Evolutionary conservation across 2,888 invertebrate species (phyloP).

Genomic region (Lycaena phlaeas): DNA sequence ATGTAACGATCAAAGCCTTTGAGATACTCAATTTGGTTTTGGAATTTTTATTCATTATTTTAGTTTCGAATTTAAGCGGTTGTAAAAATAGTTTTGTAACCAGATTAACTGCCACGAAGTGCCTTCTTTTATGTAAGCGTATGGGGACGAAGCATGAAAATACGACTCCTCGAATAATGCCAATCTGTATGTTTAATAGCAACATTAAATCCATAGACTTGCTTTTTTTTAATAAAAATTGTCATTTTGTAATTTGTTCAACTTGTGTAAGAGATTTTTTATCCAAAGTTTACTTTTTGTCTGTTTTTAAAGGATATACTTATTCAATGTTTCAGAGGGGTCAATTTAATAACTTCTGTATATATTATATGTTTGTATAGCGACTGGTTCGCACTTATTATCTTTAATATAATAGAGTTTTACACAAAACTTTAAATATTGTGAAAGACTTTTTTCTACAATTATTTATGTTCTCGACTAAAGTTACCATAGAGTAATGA

Average conservation of each 20-base stretch:
- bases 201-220: neutral
- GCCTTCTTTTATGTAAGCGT: constrained; percentile 49
- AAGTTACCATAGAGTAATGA: constrained; percentile 66
- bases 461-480: constrained; percentile 56
- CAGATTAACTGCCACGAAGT: constrained; percentile 68
- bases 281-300: too few relatives aligned
- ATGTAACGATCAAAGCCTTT: constrained; percentile 30
- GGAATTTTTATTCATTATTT: constrained; percentile 22
- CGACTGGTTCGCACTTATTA: constrained; percentile 57
- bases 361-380: constrained; percentile 31
- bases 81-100: constrained; percentile 48
- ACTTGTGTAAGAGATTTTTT: too few relatives aligned
- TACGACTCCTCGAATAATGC: neutral
- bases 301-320: too few relatives aligned
- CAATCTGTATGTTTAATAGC: neutral
- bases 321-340: too few relatives aligned
- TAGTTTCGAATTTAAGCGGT: constrained; percentile 47
- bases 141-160: constrained; percentile 12
- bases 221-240: too few relatives aligned
- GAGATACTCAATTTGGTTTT: constrained; percentile 30
- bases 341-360: constrained; percentile 17
- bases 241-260: too few relatives aligned
- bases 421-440: constrained; percentile 36
- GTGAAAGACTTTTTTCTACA: constrained; percentile 50
- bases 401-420: neutral